Evolutionary conservation across 2,888 invertebrate genomes (phyloP).

Genomic region (Dexiosoma caninum): DNA sequence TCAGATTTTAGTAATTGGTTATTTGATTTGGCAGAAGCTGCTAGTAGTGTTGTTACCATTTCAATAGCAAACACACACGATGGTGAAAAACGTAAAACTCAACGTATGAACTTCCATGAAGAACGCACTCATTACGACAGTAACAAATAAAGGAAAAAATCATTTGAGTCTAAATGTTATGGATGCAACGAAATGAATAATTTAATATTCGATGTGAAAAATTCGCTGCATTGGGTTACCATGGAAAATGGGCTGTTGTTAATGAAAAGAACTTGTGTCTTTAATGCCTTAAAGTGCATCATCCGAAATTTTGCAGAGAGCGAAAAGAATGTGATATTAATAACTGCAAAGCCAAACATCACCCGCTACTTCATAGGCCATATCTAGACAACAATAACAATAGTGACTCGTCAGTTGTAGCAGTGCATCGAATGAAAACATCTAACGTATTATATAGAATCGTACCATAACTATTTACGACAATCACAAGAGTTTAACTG

Average conservation of each 20-base stretch:
- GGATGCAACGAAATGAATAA: neutral
- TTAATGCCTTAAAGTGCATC: neutral
- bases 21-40: constrained; percentile 51
- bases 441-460: constrained; percentile 27
- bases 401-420: neutral
- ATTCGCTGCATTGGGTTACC: neutral
- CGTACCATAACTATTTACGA: neutral
- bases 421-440: constrained; percentile 5
- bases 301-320: constrained; percentile 13
- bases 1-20: constrained; percentile 49
- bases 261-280: neutral
- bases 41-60: constrained; percentile 7
- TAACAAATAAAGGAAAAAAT: neutral
- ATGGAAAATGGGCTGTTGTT: neutral
- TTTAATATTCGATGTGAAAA: constrained; percentile 6
- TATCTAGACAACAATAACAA: neutral
- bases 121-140: neutral
- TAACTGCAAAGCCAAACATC: neutral
- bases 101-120: neutral
- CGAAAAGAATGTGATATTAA: neutral
- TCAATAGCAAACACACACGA: neutral
- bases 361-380: constrained; percentile 16
- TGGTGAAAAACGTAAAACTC: constrained; percentile 10
- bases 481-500: neutral
- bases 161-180: neutral